Base-by-base conservation (phyloP, 2,797 vertebrate species). In the Dryobates pubescens region DNA sequence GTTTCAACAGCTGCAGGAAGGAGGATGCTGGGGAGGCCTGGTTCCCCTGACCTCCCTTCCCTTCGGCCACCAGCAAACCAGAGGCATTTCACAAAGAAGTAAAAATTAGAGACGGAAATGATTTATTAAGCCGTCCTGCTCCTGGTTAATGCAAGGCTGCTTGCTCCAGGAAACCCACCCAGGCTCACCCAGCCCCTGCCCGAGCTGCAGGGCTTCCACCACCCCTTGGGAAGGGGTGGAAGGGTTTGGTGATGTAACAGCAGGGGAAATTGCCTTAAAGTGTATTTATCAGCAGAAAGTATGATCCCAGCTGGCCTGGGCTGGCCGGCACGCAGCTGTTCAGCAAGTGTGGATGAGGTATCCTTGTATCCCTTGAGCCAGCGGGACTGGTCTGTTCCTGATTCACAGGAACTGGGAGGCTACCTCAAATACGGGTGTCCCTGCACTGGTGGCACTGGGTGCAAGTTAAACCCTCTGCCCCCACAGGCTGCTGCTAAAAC, bases 1-100 rank as follows among this genome's bases (percentile, higher is more conserved):
- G 94, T 93, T 95, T 93, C 95, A 86, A 93, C 95, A 96, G 95
- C 96, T 96, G 96, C 96, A 96, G 95, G 92, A 96, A 96, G 93
- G 45, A 96, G 92, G 92, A 93, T 95, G 90, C 85, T 82, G 82
- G 76, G 82, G 82, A 93, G 79, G 90, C 76, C 92, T 61, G 58
- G 82, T 84, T 95, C 82, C 87, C 92, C 92, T 95, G 93, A 93
- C 95, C 92, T 93, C 92, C 81, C 92, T 94, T 96, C 86, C 95
- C 93, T 81, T 90, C 88, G 85, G 89, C 9, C 2, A 89, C 67
- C 62, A 2, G 89, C 76, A 54, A 92, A 90, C 0, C 15, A 93
- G 86, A 95, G 73, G 80, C 83, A 49, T 53, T 86, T 67, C 81
- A 79, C 2, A 84, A 58, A 86, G 80, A 72, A 81, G 38, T 22